Evolutionary conservation across 37 sponge, comb jelly and placozoan species (phyloP).

Genomic region (Hormiphora californensis): DNA sequence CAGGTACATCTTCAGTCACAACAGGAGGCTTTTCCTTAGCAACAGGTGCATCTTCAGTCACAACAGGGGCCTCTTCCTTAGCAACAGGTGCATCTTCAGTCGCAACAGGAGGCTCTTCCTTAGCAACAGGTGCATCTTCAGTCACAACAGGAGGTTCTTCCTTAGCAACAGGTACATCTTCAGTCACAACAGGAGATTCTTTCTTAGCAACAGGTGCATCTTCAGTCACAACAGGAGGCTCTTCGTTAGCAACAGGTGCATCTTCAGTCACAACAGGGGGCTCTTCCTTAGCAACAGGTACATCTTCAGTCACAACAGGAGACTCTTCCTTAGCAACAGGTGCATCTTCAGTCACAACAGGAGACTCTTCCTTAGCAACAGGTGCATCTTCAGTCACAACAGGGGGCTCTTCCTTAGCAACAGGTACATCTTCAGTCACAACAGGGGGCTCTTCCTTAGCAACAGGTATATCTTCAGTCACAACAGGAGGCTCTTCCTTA

Average conservation of each 20-base stretch:
- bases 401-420: neutral
- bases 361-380: neutral
- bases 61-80: neutral
- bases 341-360: neutral
- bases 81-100: neutral
- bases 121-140: neutral
- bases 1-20: neutral
- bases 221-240: neutral
- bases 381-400: neutral
- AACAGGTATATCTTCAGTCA: neutral
- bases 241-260: neutral
- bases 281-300: neutral
- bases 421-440: neutral
- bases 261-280: neutral
- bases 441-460: neutral
- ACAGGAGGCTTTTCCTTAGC: neutral
- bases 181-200: neutral
- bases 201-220: neutral
- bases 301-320: neutral
- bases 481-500: neutral
- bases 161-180: neutral
- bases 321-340: neutral
- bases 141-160: neutral
- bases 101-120: neutral
- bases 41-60: neutral